These are phyloP conservation scores for Pungitius pungitius DNA, from an alignment of 2,113 vertebrate genomes.

Conservation along the genomic window DNA sequence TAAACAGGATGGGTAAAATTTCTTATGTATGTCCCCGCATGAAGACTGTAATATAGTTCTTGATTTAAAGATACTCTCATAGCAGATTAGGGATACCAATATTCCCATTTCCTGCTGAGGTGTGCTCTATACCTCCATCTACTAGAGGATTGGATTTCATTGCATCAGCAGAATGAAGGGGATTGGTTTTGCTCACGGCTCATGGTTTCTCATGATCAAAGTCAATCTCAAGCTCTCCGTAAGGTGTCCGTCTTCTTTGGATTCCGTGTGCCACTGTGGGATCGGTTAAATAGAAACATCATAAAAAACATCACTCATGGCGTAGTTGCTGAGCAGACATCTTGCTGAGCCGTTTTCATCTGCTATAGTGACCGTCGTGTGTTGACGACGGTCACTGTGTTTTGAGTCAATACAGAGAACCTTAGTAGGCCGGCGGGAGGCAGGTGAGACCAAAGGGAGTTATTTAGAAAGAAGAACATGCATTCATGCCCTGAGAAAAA, in stretches of 20 bases:
- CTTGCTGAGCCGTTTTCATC: slow-evolving; percentile 15
- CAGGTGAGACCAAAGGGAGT: slow-evolving; percentile 16
- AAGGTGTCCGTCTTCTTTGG: slow-evolving; percentile 24
- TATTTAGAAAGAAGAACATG: background rate
- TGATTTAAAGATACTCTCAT: background rate
- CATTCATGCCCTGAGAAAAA: slow-evolving; percentile 1
- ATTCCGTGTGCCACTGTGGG: slow-evolving; percentile 27
- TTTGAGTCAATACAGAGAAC: slow-evolving; percentile 13
- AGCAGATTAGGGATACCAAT: slow-evolving; percentile 18
- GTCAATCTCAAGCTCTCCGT: slow-evolving; percentile 33
- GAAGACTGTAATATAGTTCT: background rate
- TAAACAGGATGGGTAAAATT: background rate
- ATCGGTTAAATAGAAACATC: slow-evolving; percentile 38
- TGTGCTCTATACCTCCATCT: background rate
- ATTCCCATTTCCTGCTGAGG: slow-evolving; percentile 5
- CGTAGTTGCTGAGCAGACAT: slow-evolving; percentile 2
- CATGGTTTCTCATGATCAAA: slow-evolving; percentile 39
- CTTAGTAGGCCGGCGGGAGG: background rate
- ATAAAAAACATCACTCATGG: slow-evolving; percentile 30
- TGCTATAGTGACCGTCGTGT: background rate
- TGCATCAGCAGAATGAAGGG: slow-evolving; percentile 46
- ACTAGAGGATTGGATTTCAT: slow-evolving; percentile 32
- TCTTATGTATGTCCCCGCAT: background rate
- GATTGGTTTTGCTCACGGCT: slow-evolving; percentile 28
- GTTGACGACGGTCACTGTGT: slow-evolving; percentile 10